phyloP scores from a whole-genome alignment of 1,140 invertebrate species.

The Sarcophaga bullata region DNA sequence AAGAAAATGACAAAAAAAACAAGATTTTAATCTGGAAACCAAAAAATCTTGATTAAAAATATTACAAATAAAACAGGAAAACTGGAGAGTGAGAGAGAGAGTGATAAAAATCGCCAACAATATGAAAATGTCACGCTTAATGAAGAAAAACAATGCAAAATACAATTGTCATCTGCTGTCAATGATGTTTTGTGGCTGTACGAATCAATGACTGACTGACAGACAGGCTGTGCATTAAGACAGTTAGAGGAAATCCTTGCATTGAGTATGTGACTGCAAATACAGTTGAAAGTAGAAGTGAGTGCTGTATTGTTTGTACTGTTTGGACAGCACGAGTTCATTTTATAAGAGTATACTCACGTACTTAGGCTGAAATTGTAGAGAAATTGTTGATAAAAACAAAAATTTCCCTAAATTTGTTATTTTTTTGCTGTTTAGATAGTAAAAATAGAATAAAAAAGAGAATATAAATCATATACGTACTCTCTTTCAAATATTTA shows the following conservation, averaged over 20 bases:
- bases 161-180: constrained; percentile 34
- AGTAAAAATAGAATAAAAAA: too few relatives aligned
- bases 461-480: too few relatives aligned
- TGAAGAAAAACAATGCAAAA: constrained; percentile 34
- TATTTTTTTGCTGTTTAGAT: too few relatives aligned
- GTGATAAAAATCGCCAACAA: constrained; percentile 52
- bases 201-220: neutral
- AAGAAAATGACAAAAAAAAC: constrained; percentile 12
- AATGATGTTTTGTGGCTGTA: constrained; percentile 4
- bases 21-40: neutral
- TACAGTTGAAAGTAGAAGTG: neutral
- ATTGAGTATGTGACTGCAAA: neutral
- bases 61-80: neutral
- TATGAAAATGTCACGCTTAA: constrained; percentile 64
- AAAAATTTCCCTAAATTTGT: too few relatives aligned
- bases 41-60: constrained; percentile 7
- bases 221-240: neutral
- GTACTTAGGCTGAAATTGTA: neutral
- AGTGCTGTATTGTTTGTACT: neutral
- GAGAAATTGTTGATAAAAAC: neutral
- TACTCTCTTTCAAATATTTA: too few relatives aligned
- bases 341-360: neutral
- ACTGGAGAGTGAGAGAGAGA: neutral
- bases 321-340: neutral
- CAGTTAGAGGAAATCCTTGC: neutral